Percentiles rank a stretch among this genome's conserved stretches.
These are phyloP conservation scores for Lycaena phlaeas DNA, from an alignment of 2,888 invertebrate species.

Conservation along the genomic window DNA sequence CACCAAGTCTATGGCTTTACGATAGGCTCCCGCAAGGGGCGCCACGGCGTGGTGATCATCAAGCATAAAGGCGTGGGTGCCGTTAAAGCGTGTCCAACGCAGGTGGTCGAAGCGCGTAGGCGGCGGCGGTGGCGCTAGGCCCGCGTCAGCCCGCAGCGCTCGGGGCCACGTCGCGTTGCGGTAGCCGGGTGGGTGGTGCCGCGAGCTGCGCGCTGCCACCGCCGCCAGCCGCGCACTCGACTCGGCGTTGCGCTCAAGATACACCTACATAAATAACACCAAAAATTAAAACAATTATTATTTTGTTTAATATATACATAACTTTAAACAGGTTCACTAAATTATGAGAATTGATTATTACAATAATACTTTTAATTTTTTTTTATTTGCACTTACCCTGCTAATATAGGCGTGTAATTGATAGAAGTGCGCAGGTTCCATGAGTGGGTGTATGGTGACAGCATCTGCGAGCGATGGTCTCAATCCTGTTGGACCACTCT, in stretches of 20 bases:
- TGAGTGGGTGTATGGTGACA: slow-evolving; percentile 77
- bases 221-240: background rate
- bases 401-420: slow-evolving; percentile 82
- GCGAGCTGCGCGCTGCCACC: slow-evolving; percentile 15
- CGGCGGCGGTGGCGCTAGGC: slow-evolving; percentile 28
- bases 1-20: slow-evolving; percentile 75
- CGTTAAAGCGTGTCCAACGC: slow-evolving; percentile 90
- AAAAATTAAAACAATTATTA: too few relatives aligned
- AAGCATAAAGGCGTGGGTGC: slow-evolving; percentile 85
- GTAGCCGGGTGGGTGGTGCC: slow-evolving; percentile 29
- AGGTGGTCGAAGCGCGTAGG: slow-evolving; percentile 78
- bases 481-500: slow-evolving; percentile 25
- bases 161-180: slow-evolving; percentile 20
- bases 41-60: slow-evolving; percentile 83
- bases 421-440: slow-evolving; percentile 75
- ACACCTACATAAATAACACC: background rate
- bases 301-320: too few relatives aligned
- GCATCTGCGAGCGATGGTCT: slow-evolving; percentile 56
- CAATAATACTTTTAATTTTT: too few relatives aligned
- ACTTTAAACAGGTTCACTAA: too few relatives aligned
- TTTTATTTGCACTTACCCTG: slow-evolving; percentile 61
- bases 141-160: slow-evolving; percentile 16
- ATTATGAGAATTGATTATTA: too few relatives aligned
- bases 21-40: slow-evolving; percentile 76
- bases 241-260: slow-evolving; percentile 2